Base-by-base conservation (phyloP, 2,797 vertebrate genomes). In the Tympanoctomys barrerae region DNA sequence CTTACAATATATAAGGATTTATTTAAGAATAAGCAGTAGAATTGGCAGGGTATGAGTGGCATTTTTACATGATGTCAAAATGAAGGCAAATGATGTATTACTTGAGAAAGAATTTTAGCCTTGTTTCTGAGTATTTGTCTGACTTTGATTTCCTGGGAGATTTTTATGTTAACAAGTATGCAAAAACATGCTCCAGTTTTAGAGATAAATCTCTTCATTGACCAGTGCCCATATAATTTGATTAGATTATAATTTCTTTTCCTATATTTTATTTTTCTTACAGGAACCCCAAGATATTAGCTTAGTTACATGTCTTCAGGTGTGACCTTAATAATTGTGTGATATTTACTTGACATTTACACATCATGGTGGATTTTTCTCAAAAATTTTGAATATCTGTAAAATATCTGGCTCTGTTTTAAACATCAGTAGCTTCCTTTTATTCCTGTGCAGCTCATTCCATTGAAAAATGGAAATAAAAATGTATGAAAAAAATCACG, bases 11-110 rank as follows among this genome's bases (percentile, higher is more conserved):
- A 54, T 16, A 91, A 85, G 11, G 88, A 46, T 87, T 81, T 57
- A 86, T 80, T 66, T n/a, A 71, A 24, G 9, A 85, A 81, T 66
- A 89, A 3, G 61, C 75, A 95, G 93, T 7, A 82, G 21, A 94
- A 84, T 64, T 91, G 54, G 14, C 6, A 54, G 5, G 59, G 6
- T 61, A 18, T 61, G 31, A 79, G 49, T 12, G 18, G 21, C 31
- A 54, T 31, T 79, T 49, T 79, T 33, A 54, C 18, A 33, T 54
- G 28, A n/a, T 86, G n/a, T 93, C 49, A 73, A 75, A 91, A 8
- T 89, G 24, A 84, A 89, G n/a, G 66, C 33, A 87, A 86, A 84
- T 52, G n/a, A 14, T 89, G 2, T 10, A 42, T 54, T 77, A 24
- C 3, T 39, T 86, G 24, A 12, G 2, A 68, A 71, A 13, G 8